Conservation (phyloP, 2,113 vertebrate species). For the Lepidothrix coronata region DNA sequence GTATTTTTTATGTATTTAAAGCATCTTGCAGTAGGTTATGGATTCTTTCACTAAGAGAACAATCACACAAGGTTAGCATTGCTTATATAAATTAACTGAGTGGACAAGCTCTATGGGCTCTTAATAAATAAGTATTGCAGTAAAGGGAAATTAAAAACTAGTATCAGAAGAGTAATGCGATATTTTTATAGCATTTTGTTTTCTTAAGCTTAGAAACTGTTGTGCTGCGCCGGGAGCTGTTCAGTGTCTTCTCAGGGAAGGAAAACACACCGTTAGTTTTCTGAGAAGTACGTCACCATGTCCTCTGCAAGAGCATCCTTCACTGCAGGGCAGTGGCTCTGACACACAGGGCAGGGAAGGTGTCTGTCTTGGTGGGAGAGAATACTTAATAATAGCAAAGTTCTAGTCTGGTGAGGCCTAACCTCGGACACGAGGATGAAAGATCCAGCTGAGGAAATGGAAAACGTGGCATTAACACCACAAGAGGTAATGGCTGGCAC, state of each 20-base stretch:
- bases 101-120: background rate
- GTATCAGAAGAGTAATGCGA: background rate
- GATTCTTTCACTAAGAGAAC: background rate
- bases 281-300: background rate
- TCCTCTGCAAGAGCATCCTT: background rate
- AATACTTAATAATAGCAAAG: background rate
- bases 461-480: background rate
- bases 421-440: background rate
- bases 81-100: background rate
- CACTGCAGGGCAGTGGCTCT: conserved; percentile 5
- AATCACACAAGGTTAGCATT: background rate
- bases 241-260: background rate
- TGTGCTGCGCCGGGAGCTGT: background rate
- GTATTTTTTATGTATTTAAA: background rate
- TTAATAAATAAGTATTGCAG: background rate
- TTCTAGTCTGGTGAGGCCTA: background rate
- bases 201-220: background rate
- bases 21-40: background rate
- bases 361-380: background rate
- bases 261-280: background rate
- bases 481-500: background rate
- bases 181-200: background rate
- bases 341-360: background rate
- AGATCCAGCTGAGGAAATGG: background rate
- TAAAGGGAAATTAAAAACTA: background rate